phyloP scores from a whole-genome alignment of 2,113 vertebrate genomes.

The Brachypteracias leptosomus region DNA sequence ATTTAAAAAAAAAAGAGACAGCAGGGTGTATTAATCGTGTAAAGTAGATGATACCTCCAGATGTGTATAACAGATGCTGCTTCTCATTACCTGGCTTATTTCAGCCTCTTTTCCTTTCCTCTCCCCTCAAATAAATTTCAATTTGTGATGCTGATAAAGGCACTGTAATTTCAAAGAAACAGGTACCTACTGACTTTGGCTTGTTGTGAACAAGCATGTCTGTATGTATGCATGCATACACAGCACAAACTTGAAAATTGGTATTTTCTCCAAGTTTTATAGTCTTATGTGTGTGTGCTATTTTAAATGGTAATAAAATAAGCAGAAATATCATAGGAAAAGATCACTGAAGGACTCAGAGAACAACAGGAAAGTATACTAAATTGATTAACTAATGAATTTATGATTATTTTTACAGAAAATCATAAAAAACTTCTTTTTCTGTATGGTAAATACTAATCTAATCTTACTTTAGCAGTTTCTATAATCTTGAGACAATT shows the following conservation, averaged over 20 bases:
- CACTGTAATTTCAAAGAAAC: not conserved
- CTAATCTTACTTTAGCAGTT: not conserved
- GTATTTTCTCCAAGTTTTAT: not conserved
- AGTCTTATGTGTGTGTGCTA: not conserved
- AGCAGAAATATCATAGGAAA: not conserved
- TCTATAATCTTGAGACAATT: not conserved
- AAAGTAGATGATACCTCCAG: not conserved
- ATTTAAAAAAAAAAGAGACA: not conserved
- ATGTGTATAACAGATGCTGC: not conserved
- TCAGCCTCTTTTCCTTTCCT: not conserved
- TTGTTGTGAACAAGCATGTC: not conserved
- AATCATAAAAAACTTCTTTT: not conserved
- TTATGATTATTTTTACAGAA: not conserved
- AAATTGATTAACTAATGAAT: not conserved
- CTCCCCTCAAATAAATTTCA: not conserved
- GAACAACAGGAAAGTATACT: not conserved
- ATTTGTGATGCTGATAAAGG: not conserved
- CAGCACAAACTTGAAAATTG: not conserved
- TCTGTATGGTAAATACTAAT: not conserved
- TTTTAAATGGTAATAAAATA: not conserved
- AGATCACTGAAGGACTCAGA: not conserved
- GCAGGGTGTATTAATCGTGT: not conserved
- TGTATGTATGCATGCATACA: not conserved
- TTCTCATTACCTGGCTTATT: not conserved
- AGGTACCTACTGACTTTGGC: not conserved